Percentiles rank a stretch among this genome's conserved stretches.
phyloP scores from a whole-genome alignment of 2,797 vertebrate genomes.

The Halcyon badia region DNA sequence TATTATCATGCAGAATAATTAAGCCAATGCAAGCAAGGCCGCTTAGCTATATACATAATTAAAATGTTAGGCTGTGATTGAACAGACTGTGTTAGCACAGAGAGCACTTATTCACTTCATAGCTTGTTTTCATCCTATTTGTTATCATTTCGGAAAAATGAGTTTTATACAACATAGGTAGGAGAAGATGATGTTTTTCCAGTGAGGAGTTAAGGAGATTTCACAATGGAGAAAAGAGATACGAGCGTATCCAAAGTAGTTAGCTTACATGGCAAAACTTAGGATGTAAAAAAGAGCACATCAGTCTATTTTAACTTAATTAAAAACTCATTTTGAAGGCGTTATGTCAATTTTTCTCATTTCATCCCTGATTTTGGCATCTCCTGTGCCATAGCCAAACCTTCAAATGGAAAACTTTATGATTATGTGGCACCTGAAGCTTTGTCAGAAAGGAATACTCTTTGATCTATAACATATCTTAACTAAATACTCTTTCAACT shows the following conservation, averaged over 20 bases:
- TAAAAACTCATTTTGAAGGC: slow-evolving; percentile 27
- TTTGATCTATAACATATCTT: slow-evolving; percentile 3
- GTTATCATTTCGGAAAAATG: neutral
- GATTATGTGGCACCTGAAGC: neutral
- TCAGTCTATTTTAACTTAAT: neutral
- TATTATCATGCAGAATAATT: slow-evolving; percentile 79
- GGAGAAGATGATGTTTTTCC: neutral
- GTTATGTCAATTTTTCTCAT: neutral
- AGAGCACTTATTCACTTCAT: slow-evolving; percentile 26
- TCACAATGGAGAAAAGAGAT: neutral
- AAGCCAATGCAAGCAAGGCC: slow-evolving; percentile 58
- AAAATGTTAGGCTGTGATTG: slow-evolving; percentile 63
- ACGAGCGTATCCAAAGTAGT: neutral
- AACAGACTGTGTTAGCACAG: slow-evolving; percentile 29
- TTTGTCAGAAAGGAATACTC: neutral
- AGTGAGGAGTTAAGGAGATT: neutral
- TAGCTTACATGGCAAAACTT: neutral
- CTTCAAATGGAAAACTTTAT: neutral
- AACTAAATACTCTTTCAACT: neutral
- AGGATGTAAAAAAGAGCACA: neutral
- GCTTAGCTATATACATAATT: slow-evolving; percentile 72
- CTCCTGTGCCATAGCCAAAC: neutral
- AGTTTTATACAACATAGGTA: neutral
- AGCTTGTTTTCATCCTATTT: neutral
- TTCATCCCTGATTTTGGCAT: slow-evolving; percentile 9